phyloP scores from a whole-genome alignment of 2,888 invertebrate genomes.

The Brachyptera putata region DNA sequence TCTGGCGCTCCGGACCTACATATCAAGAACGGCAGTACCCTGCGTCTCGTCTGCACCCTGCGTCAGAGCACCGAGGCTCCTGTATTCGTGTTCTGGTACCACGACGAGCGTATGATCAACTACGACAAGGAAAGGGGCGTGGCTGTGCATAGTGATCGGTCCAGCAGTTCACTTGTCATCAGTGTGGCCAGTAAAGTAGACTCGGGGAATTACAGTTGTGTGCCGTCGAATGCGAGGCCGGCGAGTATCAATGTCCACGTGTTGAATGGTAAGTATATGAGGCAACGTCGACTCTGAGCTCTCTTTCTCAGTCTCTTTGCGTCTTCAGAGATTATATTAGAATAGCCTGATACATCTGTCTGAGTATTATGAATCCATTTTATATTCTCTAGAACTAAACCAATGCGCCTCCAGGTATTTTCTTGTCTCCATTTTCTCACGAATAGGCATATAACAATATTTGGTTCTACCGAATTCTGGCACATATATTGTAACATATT shows the following conservation, averaged over 20 bases:
- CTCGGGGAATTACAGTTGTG: constrained; percentile 85
- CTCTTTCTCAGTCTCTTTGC: too few species aligned
- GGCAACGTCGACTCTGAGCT: too few species aligned
- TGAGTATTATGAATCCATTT: too few species aligned
- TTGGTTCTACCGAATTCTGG: too few species aligned
- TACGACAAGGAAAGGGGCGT: constrained; percentile 82
- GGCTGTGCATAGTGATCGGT: constrained; percentile 79
- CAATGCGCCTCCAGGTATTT: too few species aligned
- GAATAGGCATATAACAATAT: too few species aligned
- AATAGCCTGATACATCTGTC: too few species aligned
- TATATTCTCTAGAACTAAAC: too few species aligned
- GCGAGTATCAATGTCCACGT: constrained; percentile 86
- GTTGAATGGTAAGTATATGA: constrained; percentile 67
- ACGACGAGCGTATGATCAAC: constrained; percentile 89
- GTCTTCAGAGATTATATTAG: too few species aligned
- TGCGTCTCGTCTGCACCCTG: constrained; percentile 66
- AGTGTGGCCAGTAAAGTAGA: constrained; percentile 63
- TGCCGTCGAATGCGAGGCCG: constrained; percentile 82
- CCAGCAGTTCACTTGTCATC: constrained; percentile 63
- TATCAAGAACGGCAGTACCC: constrained; percentile 66
- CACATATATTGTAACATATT: too few species aligned
- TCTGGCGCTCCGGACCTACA: constrained; percentile 66
- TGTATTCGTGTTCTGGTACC: constrained; percentile 60
- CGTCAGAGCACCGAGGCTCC: constrained; percentile 65
- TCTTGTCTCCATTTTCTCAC: too few species aligned